phyloP scores from a whole-genome alignment of 2,113 vertebrate genomes.

The Uropsilus gracilis region DNA sequence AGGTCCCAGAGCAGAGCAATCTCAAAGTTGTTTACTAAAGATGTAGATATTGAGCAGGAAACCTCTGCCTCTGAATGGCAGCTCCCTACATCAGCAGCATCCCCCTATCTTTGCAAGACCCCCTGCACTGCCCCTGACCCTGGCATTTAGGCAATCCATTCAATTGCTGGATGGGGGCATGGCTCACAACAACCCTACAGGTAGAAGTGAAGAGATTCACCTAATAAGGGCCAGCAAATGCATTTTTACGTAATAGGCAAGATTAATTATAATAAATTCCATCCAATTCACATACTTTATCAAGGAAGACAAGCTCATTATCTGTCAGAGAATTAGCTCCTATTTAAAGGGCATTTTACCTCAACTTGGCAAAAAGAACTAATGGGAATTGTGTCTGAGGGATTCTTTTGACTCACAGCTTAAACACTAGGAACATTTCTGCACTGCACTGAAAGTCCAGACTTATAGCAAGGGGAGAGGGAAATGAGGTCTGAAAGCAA shows the following conservation, averaged over 20 bases:
- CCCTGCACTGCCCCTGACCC: too few relatives aligned
- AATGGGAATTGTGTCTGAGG: not conserved
- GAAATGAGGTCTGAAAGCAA: not conserved
- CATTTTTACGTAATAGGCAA: conserved; percentile 24
- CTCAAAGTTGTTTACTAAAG: not conserved
- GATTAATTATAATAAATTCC: conserved; percentile 51
- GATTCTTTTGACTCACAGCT: not conserved
- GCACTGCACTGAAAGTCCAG: not conserved
- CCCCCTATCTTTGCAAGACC: not conserved
- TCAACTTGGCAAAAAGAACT: conserved; percentile 47
- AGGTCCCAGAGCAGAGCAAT: not conserved
- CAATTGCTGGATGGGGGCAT: not conserved
- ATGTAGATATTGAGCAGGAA: not conserved
- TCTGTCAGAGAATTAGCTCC: conserved; percentile 44
- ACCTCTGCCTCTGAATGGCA: not conserved
- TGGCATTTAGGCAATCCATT: not conserved
- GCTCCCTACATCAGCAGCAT: not conserved
- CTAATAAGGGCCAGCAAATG: not conserved
- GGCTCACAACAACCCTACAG: not conserved
- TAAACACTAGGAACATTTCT: not conserved
- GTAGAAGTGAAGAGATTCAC: not conserved
- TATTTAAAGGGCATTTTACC: conserved; percentile 62
- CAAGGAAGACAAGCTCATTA: conserved; percentile 68
- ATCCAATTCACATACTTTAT: conserved; percentile 23
- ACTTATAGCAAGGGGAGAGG: not conserved